Evolutionary conservation across 2,113 vertebrate genomes (phyloP).

Genomic region (Cebidichthys violaceus): DNA sequence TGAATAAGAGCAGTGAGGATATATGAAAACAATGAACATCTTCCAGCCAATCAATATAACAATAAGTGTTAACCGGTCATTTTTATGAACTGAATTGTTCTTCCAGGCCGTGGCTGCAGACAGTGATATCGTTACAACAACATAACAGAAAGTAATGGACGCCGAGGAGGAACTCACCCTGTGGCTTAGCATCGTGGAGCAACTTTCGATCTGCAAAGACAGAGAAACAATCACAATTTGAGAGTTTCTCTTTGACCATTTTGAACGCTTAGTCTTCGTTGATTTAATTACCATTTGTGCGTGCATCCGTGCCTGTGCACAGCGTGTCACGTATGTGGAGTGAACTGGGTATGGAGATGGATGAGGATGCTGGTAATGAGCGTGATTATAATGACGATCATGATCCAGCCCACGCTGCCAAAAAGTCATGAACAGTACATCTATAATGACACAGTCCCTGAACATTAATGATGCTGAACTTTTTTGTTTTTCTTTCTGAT

Average conservation of each 20-base stretch:
- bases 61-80: background rate
- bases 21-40: background rate
- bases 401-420: conserved; percentile 41
- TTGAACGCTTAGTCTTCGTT: background rate
- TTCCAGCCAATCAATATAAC: background rate
- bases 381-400: conserved; percentile 54
- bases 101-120: background rate
- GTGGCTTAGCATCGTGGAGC: conserved; percentile 93
- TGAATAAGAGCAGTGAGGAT: background rate
- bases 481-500: background rate
- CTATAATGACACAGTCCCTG: conserved; percentile 48
- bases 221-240: conserved; percentile 76
- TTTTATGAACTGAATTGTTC: background rate
- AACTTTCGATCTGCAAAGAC: conserved; percentile 92
- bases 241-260: conserved; percentile 34
- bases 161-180: conserved; percentile 88
- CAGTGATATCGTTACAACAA: background rate
- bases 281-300: conserved; percentile 26
- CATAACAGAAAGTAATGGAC: conserved; percentile 5
- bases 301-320: conserved; percentile 18
- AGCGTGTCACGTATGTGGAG: conserved; percentile 20
- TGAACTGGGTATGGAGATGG: conserved; percentile 56
- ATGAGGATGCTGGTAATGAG: conserved; percentile 59
- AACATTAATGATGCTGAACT: conserved; percentile 36
- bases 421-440: conserved; percentile 54